Conservation (phyloP, 2,888 invertebrate genomes). For the Seladonia tumulorum region DNA sequence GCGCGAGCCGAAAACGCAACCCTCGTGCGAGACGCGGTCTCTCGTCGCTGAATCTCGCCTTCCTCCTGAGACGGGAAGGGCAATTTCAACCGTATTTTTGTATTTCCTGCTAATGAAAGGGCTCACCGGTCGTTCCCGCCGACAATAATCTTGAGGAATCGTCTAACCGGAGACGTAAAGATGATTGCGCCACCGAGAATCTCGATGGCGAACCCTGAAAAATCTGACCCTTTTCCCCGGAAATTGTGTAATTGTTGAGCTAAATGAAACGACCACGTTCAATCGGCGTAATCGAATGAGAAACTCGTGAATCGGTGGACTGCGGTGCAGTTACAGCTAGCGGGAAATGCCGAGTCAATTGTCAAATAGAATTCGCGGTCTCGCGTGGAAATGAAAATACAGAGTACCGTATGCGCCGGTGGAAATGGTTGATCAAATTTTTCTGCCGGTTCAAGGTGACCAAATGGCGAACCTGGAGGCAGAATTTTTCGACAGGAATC, state of each 20-base stretch:
- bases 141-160: constrained; percentile 56
- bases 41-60: constrained; percentile 23
- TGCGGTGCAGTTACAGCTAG: constrained; percentile 17
- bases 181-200: constrained; percentile 58
- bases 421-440: constrained; percentile 25
- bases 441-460: constrained; percentile 6
- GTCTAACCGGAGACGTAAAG: constrained; percentile 50
- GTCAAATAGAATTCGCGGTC: constrained; percentile 29
- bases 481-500: background rate
- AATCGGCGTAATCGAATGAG: background rate
- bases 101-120: constrained; percentile 70
- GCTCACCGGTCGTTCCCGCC: constrained; percentile 47
- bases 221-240: background rate
- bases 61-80: constrained; percentile 16
- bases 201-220: background rate
- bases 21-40: constrained; percentile 29
- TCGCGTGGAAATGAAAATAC: background rate
- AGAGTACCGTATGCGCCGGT: background rate
- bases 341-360: background rate
- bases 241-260: background rate
- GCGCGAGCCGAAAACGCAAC: constrained; percentile 67
- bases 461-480: constrained; percentile 19
- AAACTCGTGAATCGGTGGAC: background rate
- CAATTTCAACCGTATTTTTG: constrained; percentile 67
- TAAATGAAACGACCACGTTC: background rate